Evolutionary conservation across 2,113 vertebrate genomes (phyloP).

Genomic region (Elanoides forficatus): DNA sequence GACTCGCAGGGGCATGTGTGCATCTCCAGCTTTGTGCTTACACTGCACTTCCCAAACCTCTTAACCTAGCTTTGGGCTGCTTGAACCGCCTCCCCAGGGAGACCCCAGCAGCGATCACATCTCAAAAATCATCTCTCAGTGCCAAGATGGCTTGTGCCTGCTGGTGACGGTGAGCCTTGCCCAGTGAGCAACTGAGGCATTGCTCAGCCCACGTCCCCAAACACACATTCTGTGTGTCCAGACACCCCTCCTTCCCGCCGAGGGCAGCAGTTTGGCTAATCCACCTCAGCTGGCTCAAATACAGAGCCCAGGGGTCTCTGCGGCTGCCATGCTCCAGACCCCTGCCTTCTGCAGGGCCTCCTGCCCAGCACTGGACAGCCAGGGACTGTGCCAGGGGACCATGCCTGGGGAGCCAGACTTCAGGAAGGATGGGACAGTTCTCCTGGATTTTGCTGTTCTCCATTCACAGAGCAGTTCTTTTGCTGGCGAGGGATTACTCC

Average conservation of each 20-base stretch:
- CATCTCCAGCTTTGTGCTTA: neutral
- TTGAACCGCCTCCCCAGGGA: neutral
- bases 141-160: neutral
- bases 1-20: rapidly evolving
- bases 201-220: neutral
- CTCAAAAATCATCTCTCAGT: neutral
- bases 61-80: neutral
- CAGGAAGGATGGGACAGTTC: neutral
- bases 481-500: neutral
- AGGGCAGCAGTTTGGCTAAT: neutral
- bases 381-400: neutral
- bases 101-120: rapidly evolving
- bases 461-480: neutral
- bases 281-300: neutral
- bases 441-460: neutral
- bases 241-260: rapidly evolving
- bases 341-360: neutral
- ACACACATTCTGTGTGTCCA: rapidly evolving
- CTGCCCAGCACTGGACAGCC: neutral
- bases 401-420: neutral
- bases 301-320: neutral
- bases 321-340: neutral
- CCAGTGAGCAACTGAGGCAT: neutral
- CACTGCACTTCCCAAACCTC: neutral
- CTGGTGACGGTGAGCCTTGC: neutral